Percentiles rank a stretch among this genome's conserved stretches.
Conservation (phyloP, 2,888 invertebrate genomes). For the Tuta absoluta region DNA sequence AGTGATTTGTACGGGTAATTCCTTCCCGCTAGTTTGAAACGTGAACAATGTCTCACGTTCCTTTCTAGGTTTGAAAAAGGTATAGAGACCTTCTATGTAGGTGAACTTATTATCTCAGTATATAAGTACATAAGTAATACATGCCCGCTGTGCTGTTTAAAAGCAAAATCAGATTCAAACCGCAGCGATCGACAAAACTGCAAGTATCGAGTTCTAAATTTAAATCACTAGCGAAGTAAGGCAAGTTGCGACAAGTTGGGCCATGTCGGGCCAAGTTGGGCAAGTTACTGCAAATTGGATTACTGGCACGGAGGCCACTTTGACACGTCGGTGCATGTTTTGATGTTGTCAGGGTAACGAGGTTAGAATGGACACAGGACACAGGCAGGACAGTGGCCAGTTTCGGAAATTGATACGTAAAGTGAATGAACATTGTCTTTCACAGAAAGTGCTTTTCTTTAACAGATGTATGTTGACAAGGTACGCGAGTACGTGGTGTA, state of each 20-base stretch:
- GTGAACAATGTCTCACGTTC: too few species aligned
- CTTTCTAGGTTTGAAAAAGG: too few species aligned
- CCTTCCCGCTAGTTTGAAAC: too few species aligned
- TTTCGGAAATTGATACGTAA: background rate
- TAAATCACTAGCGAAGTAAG: conserved; percentile 68
- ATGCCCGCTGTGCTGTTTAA: too few species aligned
- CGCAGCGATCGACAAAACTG: conserved; percentile 68
- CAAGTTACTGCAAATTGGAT: conserved; percentile 75
- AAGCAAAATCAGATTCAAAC: conserved; percentile 66
- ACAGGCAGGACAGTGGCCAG: background rate
- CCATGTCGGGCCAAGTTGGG: conserved; percentile 50
- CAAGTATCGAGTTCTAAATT: conserved; percentile 74
- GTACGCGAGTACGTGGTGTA: too few species aligned
- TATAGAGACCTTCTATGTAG: too few species aligned
- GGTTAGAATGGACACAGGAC: conserved; percentile 6
- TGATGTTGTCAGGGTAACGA: conserved; percentile 11
- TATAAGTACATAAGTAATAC: too few species aligned
- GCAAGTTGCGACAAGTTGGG: conserved; percentile 54
- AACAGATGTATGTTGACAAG: too few species aligned
- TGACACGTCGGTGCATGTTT: conserved; percentile 45
- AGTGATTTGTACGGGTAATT: too few species aligned
- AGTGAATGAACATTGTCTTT: too few species aligned
- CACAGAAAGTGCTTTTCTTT: too few species aligned
- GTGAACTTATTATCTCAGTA: too few species aligned
- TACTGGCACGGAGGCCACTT: conserved; percentile 62